Conservation (phyloP, 2,888 invertebrate species). For the Drosophila prolongata region DNA sequence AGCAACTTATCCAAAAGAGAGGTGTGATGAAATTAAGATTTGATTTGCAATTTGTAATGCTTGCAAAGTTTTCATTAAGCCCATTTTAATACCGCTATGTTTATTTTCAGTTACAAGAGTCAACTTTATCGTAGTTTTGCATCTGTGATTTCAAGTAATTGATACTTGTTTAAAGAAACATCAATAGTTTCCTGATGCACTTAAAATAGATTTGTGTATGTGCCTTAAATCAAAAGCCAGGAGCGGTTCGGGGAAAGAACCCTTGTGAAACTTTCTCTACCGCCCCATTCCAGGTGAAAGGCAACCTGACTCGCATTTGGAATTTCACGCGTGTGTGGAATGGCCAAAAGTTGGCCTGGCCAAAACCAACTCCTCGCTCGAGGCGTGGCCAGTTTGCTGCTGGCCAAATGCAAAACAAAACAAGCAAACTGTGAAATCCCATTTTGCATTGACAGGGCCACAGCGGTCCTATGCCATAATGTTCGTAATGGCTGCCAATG, state of each 20-base stretch:
- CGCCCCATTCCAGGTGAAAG: slow-evolving; percentile 20
- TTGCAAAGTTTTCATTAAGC: too few relatives aligned
- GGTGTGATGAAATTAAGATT: too few relatives aligned
- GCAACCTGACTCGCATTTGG: slow-evolving; percentile 37
- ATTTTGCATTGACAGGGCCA: slow-evolving; percentile 41
- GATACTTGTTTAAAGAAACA: background rate
- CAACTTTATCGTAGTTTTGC: too few relatives aligned
- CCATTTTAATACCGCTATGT: too few relatives aligned
- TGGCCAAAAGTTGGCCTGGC: slow-evolving; percentile 40
- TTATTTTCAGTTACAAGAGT: too few relatives aligned
- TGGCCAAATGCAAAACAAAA: slow-evolving; percentile 42
- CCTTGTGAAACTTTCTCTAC: slow-evolving; percentile 20
- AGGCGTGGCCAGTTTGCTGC: slow-evolving; percentile 17
- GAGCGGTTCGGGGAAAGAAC: slow-evolving; percentile 3
- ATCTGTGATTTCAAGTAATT: too few relatives aligned
- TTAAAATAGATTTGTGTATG: slow-evolving; percentile 7
- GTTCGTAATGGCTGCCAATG: slow-evolving; percentile 38
- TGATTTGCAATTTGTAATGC: too few relatives aligned
- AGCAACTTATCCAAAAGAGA: too few relatives aligned
- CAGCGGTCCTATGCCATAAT: slow-evolving; percentile 33
- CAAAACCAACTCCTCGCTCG: slow-evolving; percentile 3
- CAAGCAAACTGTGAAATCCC: slow-evolving; percentile 45
- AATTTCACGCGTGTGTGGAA: slow-evolving; percentile 37
- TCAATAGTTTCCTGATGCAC: slow-evolving; percentile 1
- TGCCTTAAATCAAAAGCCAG: slow-evolving; percentile 8